A percentile compares a stretch with the other conserved stretches of the same genome.
These are phyloP conservation scores for Luperina testacea DNA, from an alignment of 2,888 invertebrate genomes.

Conservation along the genomic window DNA sequence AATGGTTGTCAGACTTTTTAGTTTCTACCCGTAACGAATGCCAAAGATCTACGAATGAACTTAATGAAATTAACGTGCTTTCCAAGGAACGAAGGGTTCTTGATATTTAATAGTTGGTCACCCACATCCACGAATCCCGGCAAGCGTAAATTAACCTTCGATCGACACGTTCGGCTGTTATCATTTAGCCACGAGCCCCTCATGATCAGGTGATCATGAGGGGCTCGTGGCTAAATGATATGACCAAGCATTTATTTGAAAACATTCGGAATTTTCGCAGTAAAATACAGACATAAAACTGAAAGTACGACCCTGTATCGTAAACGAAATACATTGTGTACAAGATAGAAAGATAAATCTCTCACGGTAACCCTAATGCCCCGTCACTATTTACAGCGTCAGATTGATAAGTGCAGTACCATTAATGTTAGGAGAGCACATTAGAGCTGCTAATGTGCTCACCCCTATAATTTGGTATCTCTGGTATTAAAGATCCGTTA, in stretches of 20 bases:
- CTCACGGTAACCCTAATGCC: neutral
- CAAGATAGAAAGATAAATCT: slow-evolving; percentile 10
- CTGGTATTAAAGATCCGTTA: slow-evolving; percentile 51
- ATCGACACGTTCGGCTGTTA: neutral
- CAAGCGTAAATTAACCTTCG: neutral
- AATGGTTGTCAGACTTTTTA: neutral
- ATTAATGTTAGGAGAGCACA: slow-evolving; percentile 26
- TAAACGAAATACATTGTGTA: slow-evolving; percentile 14
- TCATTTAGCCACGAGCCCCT: neutral
- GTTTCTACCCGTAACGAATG: neutral
- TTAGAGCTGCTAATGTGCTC: slow-evolving; percentile 47
- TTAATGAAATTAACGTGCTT: neutral
- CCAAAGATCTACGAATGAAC: neutral
- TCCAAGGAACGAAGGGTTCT: neutral
- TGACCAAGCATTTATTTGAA: neutral
- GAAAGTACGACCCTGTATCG: neutral
- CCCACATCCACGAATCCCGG: too few relatives aligned
- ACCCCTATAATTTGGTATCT: slow-evolving; percentile 62
- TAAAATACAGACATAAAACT: slow-evolving; percentile 12
- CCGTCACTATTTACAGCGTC: slow-evolving; percentile 19
- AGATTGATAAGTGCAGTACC: slow-evolving; percentile 45
- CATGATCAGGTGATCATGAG: too few relatives aligned
- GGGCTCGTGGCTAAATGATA: too few relatives aligned
- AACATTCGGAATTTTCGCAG: neutral
- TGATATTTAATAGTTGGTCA: neutral